A percentile compares a stretch with the other conserved stretches of the same genome.
phyloP scores from a whole-genome alignment of 1,140 invertebrate species.

The Ruditapes philippinarum region DNA sequence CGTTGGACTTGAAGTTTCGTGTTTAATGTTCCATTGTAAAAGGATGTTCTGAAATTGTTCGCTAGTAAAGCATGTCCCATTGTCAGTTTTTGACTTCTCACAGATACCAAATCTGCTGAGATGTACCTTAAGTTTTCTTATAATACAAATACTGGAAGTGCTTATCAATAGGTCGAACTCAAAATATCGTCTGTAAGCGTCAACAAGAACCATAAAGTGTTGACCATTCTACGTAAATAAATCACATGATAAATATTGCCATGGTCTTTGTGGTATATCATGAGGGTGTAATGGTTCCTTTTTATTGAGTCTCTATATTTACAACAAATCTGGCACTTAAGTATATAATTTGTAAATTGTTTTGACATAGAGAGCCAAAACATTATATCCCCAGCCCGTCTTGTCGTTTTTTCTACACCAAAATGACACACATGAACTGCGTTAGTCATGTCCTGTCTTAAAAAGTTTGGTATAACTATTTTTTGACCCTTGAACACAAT shows the following conservation, averaged over 20 bases:
- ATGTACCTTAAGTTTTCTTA: conserved; percentile 71
- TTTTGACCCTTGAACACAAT: conserved; percentile 79
- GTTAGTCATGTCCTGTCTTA: conserved; percentile 72
- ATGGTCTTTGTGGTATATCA: conserved; percentile 69
- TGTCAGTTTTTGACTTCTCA: conserved; percentile 54
- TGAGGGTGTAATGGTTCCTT: conserved; percentile 68
- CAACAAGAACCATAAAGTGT: conserved; percentile 67
- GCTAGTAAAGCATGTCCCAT: conserved; percentile 67
- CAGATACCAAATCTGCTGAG: conserved; percentile 70
- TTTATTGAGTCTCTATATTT: conserved; percentile 37
- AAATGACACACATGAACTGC: conserved; percentile 82
- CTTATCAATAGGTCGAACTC: conserved; percentile 61
- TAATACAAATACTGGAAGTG: conserved; percentile 60
- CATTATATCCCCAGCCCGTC: conserved; percentile 71
- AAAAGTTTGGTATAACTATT: conserved; percentile 70
- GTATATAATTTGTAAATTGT: conserved; percentile 71
- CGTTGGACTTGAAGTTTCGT: conserved; percentile 62
- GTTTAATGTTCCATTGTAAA: conserved; percentile 59
- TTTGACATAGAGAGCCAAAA: conserved; percentile 76
- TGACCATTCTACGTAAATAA: conserved; percentile 69
- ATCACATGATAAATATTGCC: conserved; percentile 75
- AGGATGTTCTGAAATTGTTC: conserved; percentile 61
- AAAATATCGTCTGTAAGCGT: conserved; percentile 69
- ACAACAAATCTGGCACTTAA: conserved; percentile 70
- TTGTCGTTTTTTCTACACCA: conserved; percentile 73